Percentiles rank a stretch among this genome's conserved stretches.
These are phyloP conservation scores for Coluber constrictor DNA, from an alignment of 2,797 vertebrate genomes.

Conservation along the genomic window DNA sequence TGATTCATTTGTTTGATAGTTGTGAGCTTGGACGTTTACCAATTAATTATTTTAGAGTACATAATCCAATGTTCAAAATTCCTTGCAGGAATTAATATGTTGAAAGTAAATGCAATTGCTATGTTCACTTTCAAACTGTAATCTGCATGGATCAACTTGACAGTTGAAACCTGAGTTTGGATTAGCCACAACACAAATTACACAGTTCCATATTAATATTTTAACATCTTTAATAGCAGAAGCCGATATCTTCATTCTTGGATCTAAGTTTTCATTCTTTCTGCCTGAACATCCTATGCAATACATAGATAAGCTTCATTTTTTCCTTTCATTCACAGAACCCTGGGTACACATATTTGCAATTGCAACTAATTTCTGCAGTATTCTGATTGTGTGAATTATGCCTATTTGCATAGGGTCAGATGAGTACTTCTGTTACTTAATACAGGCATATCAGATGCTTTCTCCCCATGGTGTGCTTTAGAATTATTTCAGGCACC, in stretches of 20 bases:
- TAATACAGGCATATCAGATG: not conserved
- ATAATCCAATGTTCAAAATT: not conserved
- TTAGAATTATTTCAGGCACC: not conserved
- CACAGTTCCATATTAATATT: too few relatives aligned
- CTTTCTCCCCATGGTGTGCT: not conserved
- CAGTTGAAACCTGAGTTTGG: not conserved
- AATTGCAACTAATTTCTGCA: not conserved
- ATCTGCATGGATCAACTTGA: not conserved
- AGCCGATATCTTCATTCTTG: not conserved
- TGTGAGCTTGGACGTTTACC: not conserved
- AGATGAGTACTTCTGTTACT: not conserved
- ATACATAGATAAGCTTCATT: not conserved
- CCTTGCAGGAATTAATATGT: not conserved
- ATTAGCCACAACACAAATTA: not conserved
- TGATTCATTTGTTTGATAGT: not conserved
- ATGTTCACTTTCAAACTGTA: not conserved
- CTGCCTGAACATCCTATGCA: not conserved
- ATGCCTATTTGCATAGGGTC: not conserved
- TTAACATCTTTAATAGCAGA: not conserved
- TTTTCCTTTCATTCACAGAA: not conserved
- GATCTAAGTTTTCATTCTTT: not conserved
- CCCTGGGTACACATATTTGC: not conserved
- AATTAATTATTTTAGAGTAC: not conserved
- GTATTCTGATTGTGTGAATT: not conserved
- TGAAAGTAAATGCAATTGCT: not conserved